phyloP scores from a whole-genome alignment of 2,113 vertebrate species.

The Mesitornis unicolor region DNA sequence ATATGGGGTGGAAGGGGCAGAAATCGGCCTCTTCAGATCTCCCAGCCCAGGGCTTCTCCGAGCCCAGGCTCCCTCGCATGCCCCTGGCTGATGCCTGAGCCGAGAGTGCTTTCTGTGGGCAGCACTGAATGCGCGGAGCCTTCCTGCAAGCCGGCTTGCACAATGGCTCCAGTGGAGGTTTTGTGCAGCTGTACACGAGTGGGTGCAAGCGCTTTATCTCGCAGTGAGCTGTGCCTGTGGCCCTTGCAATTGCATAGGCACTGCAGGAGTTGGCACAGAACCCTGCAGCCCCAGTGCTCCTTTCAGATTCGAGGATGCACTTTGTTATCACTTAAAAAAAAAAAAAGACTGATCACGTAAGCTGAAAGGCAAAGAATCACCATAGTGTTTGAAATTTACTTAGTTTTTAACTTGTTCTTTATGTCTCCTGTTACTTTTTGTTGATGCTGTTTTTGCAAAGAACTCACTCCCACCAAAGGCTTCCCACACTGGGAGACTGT shows the following conservation, averaged over 20 bases:
- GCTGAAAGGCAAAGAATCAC: background rate
- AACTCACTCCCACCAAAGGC: background rate
- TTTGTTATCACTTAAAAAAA: background rate
- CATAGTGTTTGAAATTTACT: background rate
- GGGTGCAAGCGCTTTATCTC: background rate
- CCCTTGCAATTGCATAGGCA: background rate
- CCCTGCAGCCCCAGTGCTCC: background rate
- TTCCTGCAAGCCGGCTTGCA: background rate
- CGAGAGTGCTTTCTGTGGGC: background rate
- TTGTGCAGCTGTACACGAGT: accelerated
- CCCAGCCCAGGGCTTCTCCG: background rate
- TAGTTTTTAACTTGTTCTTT: no score
- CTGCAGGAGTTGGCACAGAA: background rate
- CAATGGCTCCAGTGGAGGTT: background rate
- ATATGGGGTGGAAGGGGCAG: background rate
- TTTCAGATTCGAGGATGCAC: background rate
- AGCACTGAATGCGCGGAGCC: background rate
- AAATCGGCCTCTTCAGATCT: background rate
- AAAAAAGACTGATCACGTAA: background rate
- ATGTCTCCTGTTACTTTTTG: background rate
- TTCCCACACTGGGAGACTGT: background rate
- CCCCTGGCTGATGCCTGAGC: background rate
- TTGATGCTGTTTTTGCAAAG: background rate
- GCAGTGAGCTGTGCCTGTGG: background rate
- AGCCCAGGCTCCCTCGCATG: background rate